These are phyloP conservation scores for Ecliptopera silaceata DNA, from an alignment of 2,888 invertebrate genomes.

Conservation along the genomic window DNA sequence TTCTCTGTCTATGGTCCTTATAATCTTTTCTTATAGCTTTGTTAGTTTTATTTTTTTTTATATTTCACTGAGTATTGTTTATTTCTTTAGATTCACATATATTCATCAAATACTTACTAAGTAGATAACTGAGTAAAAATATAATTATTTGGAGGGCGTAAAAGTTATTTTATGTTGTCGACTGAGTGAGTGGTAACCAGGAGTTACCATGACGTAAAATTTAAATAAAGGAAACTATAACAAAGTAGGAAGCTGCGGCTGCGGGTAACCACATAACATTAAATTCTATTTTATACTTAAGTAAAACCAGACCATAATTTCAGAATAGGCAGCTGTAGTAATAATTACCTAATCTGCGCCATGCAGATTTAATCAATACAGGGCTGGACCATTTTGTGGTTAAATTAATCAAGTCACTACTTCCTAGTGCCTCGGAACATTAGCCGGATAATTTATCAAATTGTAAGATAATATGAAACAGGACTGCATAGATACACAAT, in stretches of 20 bases:
- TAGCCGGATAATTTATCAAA: constrained; percentile 12
- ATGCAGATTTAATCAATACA: constrained; percentile 31
- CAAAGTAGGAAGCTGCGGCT: constrained; percentile 8
- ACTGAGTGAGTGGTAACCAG: no score
- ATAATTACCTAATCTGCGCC: constrained; percentile 21
- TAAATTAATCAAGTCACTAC: constrained; percentile 29
- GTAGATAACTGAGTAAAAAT: no score
- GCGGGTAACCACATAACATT: constrained; percentile 13
- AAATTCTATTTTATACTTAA: constrained; percentile 10
- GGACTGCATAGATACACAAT: not conserved
- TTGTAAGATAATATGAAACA: not conserved
- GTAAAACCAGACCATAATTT: constrained; percentile 13
- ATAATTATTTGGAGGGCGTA: no score
- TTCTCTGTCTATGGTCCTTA: no score
- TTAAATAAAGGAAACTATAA: constrained; percentile 18
- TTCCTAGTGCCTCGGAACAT: constrained; percentile 27
- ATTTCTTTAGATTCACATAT: no score
- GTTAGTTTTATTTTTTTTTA: no score
- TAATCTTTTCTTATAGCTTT: no score
- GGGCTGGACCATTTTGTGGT: constrained; percentile 31
- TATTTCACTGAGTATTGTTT: no score
- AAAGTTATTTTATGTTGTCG: no score
- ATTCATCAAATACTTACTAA: no score
- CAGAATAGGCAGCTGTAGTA: not conserved
- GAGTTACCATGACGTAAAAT: constrained; percentile 4